phyloP scores from a whole-genome alignment of 2,888 invertebrate genomes.

The Harpalus rubripes region DNA sequence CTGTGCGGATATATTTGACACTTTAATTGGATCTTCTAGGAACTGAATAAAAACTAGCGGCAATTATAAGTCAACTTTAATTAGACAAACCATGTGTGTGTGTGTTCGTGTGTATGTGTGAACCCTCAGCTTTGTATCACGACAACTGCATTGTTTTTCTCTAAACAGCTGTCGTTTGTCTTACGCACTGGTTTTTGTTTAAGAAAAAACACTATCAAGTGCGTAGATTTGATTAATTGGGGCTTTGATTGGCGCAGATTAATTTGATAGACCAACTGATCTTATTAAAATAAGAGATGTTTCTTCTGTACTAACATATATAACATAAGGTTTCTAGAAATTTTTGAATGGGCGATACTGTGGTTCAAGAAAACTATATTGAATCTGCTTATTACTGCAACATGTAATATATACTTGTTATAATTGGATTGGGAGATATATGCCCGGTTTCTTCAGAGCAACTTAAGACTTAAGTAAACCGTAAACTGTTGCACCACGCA shows the following conservation, averaged over 20 bases:
- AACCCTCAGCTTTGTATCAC: constrained; percentile 38
- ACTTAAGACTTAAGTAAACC: no score
- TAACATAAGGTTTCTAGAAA: no score
- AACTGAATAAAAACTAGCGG: constrained; percentile 57
- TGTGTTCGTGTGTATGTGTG: constrained; percentile 29
- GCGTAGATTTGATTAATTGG: constrained; percentile 29
- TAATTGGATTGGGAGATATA: no score
- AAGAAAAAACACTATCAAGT: constrained; percentile 6
- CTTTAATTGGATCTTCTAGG: constrained; percentile 64
- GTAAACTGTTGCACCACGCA: no score
- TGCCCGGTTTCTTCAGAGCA: no score
- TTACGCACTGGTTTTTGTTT: constrained; percentile 40
- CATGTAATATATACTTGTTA: no score
- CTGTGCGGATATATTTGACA: constrained; percentile 53
- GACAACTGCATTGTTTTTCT: constrained; percentile 54
- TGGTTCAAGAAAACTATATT: no score
- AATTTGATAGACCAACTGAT: background rate
- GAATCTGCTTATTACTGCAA: no score
- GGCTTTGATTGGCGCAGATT: constrained; percentile 5
- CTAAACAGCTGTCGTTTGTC: constrained; percentile 50
- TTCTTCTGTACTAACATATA: background rate
- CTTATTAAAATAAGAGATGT: background rate
- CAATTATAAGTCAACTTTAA: constrained; percentile 63
- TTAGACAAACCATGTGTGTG: constrained; percentile 42
- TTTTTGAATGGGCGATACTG: no score